Evolutionary conservation across 2,797 vertebrate species (phyloP).

Genomic region (Numenius phaeopus): DNA sequence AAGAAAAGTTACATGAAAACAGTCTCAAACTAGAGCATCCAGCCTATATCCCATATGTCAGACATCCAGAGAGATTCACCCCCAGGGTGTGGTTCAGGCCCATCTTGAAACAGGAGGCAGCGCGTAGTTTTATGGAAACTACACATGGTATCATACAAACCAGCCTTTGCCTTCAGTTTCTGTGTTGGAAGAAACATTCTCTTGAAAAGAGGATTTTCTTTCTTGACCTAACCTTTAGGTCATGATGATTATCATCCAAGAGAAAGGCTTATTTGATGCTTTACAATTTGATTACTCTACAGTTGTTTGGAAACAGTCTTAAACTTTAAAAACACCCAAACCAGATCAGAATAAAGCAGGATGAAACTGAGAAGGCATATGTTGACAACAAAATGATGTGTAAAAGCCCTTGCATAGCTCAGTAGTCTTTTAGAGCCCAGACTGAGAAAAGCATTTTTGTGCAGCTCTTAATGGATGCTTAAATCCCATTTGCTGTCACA

Average conservation of each 20-base stretch:
- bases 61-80: not conserved
- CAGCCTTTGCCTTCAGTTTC: not conserved
- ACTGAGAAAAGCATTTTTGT: not conserved
- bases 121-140: not conserved
- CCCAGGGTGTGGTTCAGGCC: not conserved
- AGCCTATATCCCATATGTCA: not conserved
- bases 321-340: not conserved
- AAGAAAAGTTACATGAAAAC: not conserved
- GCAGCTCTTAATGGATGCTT: slow-evolving; percentile 18
- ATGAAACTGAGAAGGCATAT: not conserved
- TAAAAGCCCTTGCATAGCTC: slow-evolving; percentile 1
- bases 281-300: not conserved
- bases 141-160: not conserved
- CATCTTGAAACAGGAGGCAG: not conserved
- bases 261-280: not conserved
- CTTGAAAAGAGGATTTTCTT: not conserved
- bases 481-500: slow-evolving; percentile 31
- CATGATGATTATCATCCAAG: not conserved
- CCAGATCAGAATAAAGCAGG: not conserved
- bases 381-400: not conserved
- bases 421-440: not conserved
- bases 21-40: not conserved
- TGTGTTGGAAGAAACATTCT: not conserved
- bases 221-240: not conserved
- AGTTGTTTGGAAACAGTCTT: not conserved